Evolutionary conservation across 2,113 vertebrate genomes (phyloP).

Genomic region (Lamprotornis superbus): DNA sequence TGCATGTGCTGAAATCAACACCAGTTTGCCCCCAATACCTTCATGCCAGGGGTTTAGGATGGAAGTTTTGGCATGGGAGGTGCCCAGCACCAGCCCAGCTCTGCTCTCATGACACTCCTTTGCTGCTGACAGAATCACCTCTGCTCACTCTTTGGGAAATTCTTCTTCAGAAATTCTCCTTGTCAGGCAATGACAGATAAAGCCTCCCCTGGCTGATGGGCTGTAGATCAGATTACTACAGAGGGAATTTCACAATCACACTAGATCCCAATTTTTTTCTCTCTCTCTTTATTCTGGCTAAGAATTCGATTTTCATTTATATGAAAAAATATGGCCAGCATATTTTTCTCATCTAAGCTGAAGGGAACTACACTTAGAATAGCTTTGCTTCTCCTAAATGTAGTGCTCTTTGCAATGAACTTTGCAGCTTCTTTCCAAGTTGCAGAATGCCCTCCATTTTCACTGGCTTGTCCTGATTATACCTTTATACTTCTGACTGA

Average conservation of each 20-base stretch:
- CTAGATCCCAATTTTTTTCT: not conserved
- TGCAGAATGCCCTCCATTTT: not conserved
- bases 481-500: not conserved
- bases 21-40: not conserved
- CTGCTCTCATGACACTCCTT: not conserved
- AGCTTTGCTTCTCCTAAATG: not conserved
- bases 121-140: not conserved
- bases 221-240: not conserved
- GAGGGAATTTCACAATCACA: not conserved
- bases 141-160: not conserved
- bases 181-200: slow-evolving; percentile 12
- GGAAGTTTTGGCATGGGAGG: not conserved
- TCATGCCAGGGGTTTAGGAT: not conserved
- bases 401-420: not conserved
- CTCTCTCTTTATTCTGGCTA: not conserved
- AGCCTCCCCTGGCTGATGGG: not conserved
- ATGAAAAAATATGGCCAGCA: slow-evolving; percentile 18
- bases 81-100: not conserved
- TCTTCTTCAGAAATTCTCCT: not conserved
- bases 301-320: slow-evolving; percentile 33
- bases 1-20: not conserved
- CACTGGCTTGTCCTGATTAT: not conserved
- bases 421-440: not conserved
- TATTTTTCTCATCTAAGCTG: slow-evolving; percentile 3
- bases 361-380: not conserved